Evolutionary conservation across 2,888 invertebrate genomes (phyloP), one percentile per base, ranked within the genome.

Genomic region (Blastobasis lacticolella): DNA sequence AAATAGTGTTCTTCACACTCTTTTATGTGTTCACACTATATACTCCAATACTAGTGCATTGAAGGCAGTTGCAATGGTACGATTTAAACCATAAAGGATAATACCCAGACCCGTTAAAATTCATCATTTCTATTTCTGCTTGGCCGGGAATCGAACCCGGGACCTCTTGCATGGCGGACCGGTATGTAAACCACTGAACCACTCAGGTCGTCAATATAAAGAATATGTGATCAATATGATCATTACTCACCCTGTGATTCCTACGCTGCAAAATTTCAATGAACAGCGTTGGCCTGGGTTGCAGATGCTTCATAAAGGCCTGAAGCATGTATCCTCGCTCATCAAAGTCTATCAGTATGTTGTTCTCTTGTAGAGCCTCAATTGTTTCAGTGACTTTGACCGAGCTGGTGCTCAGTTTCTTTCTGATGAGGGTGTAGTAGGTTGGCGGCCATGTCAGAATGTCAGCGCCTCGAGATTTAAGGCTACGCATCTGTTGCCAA

Each of bases 311-410:
- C 0, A 96, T 96, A 72, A 98, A 98, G 45, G 97, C 97, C 85
- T 99, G 99, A 57, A 99, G 90, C 71, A 99, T 91, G 78, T 99
- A 99, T 0, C 99, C 99, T 68, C 97, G 90, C 69, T 99, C 98
- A 74, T 99, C 99, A 72, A 95, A 99, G 79, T 99, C 99, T 51
- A 99, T 94, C 57, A 99, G 88, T 62, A 99, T 97, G 69, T 94
- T 93, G 56, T 97, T 86, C 78, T 96, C 93, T 85, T 97, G 90
- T 54, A 98, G 84, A 40, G 90, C 89, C 57, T 94, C 92, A 57
- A 99, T 82, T 61, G 95, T 95, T 81, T 99, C 98, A 4, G 69
- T 46, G 2, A 86, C 66, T 67, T 92, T 92, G 6, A 96, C 90
- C 55, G 93, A 91, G 54, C 95, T 94, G 9, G 81, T 72, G 60